Base-by-base conservation (phyloP, 2,113 vertebrate genomes). In the Scomber scombrus region DNA sequence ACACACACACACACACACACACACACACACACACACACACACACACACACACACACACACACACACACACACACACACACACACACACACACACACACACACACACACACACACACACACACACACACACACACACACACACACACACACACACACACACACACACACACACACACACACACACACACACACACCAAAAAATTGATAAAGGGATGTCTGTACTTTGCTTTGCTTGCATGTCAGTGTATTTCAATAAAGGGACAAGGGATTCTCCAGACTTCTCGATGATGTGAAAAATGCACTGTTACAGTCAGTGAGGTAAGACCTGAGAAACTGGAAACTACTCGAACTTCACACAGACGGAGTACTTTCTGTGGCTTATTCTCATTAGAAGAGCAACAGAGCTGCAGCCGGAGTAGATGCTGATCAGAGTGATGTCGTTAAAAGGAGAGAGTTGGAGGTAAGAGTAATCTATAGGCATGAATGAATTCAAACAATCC, bases 401-500 rank as follows among this genome's bases (percentile, higher is more conserved):
- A 78, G 69, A 80, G 67, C 52, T 14, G 57, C 70, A 80, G 72
- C 21, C 31, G 47, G 26, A 67, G 51, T 23, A 52, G 34, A 7
- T 40, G 34, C 34, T 2, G 34, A 9, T 40, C 34, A 40, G 34
- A 69, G 66, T 75, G 23, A 80, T 75, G 63, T 64, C 58, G 71
- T 87, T 81, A n/a, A 78, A 77, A 9, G 34, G 65, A 73, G 51
- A 81, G 43, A 56, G 50, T 76, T 84, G 21, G 46, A 80, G 71
- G 65, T 76, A 65, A 78, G 52, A 82, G 64, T 74, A 83, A 85
- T 85, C 45, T 72, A 26, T 26, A 82, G 54, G 18, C 72, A 45
- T 73, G 51, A 85, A 82, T 68, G n/a, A 72, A 82, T 80, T 82
- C 58, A 70, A 77, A 84, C 57, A 73, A 74, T 70, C 63, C 66